These are phyloP conservation scores for Drosophila fungiperda DNA, from an alignment of 2,888 invertebrate genomes.

Conservation along the genomic window DNA sequence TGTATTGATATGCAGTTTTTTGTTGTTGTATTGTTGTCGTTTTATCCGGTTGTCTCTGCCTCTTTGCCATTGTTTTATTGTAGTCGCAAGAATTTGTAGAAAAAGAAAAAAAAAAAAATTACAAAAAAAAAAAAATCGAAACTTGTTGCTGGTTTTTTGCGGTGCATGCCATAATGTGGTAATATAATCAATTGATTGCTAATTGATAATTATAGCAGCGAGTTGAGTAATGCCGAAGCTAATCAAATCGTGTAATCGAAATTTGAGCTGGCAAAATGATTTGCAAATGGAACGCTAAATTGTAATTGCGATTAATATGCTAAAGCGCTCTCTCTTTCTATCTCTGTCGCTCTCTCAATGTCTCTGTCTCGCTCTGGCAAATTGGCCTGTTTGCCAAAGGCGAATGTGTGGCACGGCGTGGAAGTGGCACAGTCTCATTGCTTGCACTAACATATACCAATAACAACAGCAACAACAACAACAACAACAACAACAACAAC, in stretches of 20 bases:
- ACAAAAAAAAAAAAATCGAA: slow-evolving; percentile 12
- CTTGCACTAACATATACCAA: background rate
- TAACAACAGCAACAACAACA: background rate
- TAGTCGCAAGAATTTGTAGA: slow-evolving; percentile 42
- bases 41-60: slow-evolving; percentile 16
- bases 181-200: slow-evolving; percentile 82
- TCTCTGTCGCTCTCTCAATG: background rate
- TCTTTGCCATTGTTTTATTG: slow-evolving; percentile 64
- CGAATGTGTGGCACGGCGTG: background rate
- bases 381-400: background rate
- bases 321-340: background rate
- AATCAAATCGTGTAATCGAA: slow-evolving; percentile 58
- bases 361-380: background rate
- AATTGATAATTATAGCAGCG: slow-evolving; percentile 80
- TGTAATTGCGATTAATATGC: slow-evolving; percentile 6
- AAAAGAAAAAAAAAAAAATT: slow-evolving; percentile 16
- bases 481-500: background rate
- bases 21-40: background rate
- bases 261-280: slow-evolving; percentile 29
- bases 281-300: slow-evolving; percentile 21
- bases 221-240: slow-evolving; percentile 52
- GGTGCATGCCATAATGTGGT: slow-evolving; percentile 59
- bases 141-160: slow-evolving; percentile 31
- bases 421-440: slow-evolving; percentile 5
- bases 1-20: slow-evolving; percentile 4